Base-by-base conservation (phyloP, 2,797 vertebrate species). In the Paramormyrops hopkinsi region DNA sequence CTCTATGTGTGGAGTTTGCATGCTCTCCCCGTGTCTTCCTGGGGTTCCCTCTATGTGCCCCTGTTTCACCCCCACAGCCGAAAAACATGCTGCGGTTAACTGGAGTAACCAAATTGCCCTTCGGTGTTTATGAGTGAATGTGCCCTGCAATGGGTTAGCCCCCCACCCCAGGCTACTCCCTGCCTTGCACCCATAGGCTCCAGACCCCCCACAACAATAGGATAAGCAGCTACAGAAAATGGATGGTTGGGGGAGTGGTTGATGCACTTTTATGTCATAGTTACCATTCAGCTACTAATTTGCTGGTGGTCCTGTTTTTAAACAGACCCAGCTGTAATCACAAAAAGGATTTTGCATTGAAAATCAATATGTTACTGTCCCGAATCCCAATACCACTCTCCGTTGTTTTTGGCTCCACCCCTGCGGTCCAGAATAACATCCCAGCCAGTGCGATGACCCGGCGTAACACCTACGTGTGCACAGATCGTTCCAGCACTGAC, bases 381-480 rank as follows among this genome's bases (percentile, higher is more conserved):
- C 8, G 1, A 87, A 37, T 11, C 54, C 86, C 37, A 33, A 4
- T 11, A 6, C 19, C 37, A 76, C 53, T 53, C 84, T 59, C 17
- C 17, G 22, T 53, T 33, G 51, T n/a, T 25, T 65, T 22, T 88
- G 51, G 41, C 22, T 22, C 5, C 65, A 19, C 3, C 14, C 59
- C 46, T 91, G 89, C 89, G 62, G 89, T 53, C 3, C 91, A 98
- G 98, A 98, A 97, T 91, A 97, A 97, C 94, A 97, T 98, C 90
- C 98, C 97, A 2, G 97, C 97, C 54, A 98, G 97, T 90, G 95
- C 97, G 89, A 99, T 98, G 97, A 97, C 97, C 22, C 97, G 98
- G 90, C 95, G 97, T 88, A 99, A 99, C 90, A 99, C 98, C 0
- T 98, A 98, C 0, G 98, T 98, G 56, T 99, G 97, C 94, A 97